Percentiles rank a stretch among this genome's conserved stretches.
These are phyloP conservation scores for Bellardia bayeri DNA, from an alignment of 2,888 invertebrate genomes.

Conservation along the genomic window DNA sequence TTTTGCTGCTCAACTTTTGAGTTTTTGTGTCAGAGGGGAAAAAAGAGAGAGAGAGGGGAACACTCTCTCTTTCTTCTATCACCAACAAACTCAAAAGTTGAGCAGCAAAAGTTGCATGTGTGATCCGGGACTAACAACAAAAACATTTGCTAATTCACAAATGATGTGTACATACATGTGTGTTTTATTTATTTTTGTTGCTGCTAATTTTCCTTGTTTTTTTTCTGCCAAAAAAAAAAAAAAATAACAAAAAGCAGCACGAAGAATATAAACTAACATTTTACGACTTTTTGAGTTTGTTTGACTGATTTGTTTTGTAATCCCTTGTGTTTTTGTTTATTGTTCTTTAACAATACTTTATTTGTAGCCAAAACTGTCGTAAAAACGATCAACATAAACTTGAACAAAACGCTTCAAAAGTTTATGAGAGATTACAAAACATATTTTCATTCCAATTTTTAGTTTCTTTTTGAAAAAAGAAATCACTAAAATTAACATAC, in stretches of 20 bases:
- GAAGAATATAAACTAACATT: slow-evolving; percentile 24
- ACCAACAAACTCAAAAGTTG: no score
- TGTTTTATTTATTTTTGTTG: neutral
- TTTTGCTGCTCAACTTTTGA: no score
- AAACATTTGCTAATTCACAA: slow-evolving; percentile 44
- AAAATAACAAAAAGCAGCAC: neutral
- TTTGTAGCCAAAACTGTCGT: slow-evolving; percentile 42
- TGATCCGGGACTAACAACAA: no score
- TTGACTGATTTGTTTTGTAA: slow-evolving; percentile 62
- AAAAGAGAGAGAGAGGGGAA: no score
- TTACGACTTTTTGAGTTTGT: slow-evolving; percentile 49
- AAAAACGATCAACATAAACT: slow-evolving; percentile 47
- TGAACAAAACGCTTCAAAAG: slow-evolving; percentile 23
- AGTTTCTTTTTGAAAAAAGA: neutral
- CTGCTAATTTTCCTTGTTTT: neutral
- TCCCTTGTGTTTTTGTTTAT: slow-evolving; percentile 61
- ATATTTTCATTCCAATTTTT: neutral
- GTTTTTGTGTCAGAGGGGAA: no score
- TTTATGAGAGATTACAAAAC: slow-evolving; percentile 52
- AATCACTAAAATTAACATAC: neutral
- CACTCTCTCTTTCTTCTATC: no score
- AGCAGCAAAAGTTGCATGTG: no score
- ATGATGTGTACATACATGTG: slow-evolving; percentile 34
- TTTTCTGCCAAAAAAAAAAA: neutral
- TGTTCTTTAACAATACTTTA: slow-evolving; percentile 51